Base-by-base conservation (phyloP, 2,888 invertebrate species). In the Pandemis cinnamomeana region DNA sequence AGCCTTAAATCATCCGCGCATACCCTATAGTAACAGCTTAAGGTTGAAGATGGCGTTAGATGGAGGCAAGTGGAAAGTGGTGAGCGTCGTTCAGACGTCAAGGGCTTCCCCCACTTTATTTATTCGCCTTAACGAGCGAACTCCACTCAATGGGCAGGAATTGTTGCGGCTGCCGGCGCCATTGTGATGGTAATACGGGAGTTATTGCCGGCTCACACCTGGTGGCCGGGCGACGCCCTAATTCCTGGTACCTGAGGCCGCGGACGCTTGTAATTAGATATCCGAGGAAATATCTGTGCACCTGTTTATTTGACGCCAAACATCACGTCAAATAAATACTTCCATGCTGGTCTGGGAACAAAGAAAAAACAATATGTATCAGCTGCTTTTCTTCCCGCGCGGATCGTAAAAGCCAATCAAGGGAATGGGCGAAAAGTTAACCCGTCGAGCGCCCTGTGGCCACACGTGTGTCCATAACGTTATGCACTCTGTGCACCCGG, bases 41-140 rank as follows among this genome's bases (percentile, higher is more conserved):
- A 46, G 68, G 15, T 48, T 69, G 8, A 36, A 11, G 15, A 41
- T 69, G 4, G 41, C 10, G 0, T 51, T 60, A 13, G 5, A 0
- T 13, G 20, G 15, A 46, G 64, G 69, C 10, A 41, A 0, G 10
- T 10, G 69, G n/a, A 44, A 48, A 46, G 63, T 55, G 66, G 42
- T 71, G 41, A 74, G 67, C 68, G 78, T 77, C 75, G 77, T 76
- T 81, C 81, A 79, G 80, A 79, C 81, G 79, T 79, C 78, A 80
- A 82, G 80, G 79, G 78, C 69, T 73, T 73, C 73, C 73, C 73
- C 64, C 64, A 73, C 73, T 73, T 80, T 82, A 81, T 83, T 83
- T 83, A 83, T 82, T 81, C 80, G 78, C 78, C 79, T 79, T 82
- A 81, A 82, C 82, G 82, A 82, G 81, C 80, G 77, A 77, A 79